Evolutionary conservation across 2,888 invertebrate genomes (phyloP).

Genomic region (Lagria hirta): DNA sequence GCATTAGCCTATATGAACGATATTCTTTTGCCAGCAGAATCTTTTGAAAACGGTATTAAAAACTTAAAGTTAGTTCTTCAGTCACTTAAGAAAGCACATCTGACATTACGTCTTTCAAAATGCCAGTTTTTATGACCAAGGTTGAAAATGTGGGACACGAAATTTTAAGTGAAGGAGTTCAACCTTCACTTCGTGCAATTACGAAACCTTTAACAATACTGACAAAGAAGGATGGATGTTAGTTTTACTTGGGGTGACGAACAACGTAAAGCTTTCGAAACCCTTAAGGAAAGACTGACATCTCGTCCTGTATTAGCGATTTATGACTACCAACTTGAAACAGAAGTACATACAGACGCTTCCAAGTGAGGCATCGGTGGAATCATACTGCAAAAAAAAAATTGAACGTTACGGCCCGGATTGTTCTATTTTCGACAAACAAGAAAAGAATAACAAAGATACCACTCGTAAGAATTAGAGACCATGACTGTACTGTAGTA

Average conservation of each 20-base stretch:
- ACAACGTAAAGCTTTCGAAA: no score
- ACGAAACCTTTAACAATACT: slow-evolving; percentile 33
- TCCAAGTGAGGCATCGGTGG: slow-evolving; percentile 33
- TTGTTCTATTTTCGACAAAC: slow-evolving; percentile 32
- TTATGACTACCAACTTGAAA: slow-evolving; percentile 13
- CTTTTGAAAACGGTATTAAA: no score
- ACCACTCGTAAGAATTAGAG: slow-evolving; percentile 24
- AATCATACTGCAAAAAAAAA: slow-evolving; percentile 36
- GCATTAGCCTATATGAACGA: no score
- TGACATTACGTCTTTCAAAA: no score
- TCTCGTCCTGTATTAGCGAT: slow-evolving; percentile 8
- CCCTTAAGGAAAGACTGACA: slow-evolving; percentile 8
- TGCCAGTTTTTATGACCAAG: slow-evolving; percentile 15
- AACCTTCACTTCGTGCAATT: slow-evolving; percentile 28
- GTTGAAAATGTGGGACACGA: slow-evolving; percentile 27
- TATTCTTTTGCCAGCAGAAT: slow-evolving; percentile 21
- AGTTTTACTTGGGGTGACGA: slow-evolving; percentile 26
- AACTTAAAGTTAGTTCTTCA: no score
- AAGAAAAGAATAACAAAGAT: slow-evolving; percentile 7
- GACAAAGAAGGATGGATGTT: slow-evolving; percentile 30
- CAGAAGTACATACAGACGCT: slow-evolving; percentile 37
- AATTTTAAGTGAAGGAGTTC: slow-evolving; percentile 18
- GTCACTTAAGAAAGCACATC: slow-evolving; percentile 29
- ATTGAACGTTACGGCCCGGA: slow-evolving; percentile 31
- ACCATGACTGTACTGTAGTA: slow-evolving; percentile 17